A percentile compares a stretch with the other conserved stretches of the same genome.
Conservation (phyloP, 2,797 vertebrate species). For the Agapornis canus region DNA sequence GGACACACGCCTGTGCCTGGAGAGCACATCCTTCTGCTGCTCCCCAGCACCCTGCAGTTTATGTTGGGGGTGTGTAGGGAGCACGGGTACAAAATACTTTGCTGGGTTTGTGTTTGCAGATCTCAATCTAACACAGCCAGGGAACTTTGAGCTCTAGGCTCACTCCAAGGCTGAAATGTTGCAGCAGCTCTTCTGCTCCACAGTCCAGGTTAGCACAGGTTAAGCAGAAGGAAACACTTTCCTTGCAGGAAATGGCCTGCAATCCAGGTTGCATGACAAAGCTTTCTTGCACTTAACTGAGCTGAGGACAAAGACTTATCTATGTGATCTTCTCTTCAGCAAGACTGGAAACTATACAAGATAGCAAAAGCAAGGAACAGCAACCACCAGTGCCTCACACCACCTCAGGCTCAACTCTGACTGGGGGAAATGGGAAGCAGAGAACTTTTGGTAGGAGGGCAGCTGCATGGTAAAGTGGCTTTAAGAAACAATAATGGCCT, state of each 20-base stretch:
- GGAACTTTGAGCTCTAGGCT: background rate
- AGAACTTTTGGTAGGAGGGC: background rate
- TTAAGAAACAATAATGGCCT: background rate
- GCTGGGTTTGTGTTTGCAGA: too few relatives aligned
- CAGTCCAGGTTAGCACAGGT: background rate
- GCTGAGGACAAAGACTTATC: background rate
- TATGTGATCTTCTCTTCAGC: background rate
- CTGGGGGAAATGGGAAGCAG: background rate
- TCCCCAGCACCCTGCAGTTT: background rate
- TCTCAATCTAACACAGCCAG: background rate
- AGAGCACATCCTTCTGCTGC: background rate
- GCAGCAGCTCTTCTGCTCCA: background rate
- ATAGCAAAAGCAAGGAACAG: background rate
- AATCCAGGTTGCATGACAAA: background rate
- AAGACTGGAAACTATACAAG: background rate
- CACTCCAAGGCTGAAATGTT: background rate
- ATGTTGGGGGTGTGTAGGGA: rapidly evolving
- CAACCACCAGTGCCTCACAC: background rate
- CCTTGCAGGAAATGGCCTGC: background rate
- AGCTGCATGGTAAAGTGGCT: background rate
- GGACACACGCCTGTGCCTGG: background rate
- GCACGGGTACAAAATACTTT: rapidly evolving
- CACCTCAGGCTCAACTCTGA: background rate
- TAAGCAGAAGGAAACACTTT: background rate
- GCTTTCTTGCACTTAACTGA: background rate